phyloP scores from a whole-genome alignment of 2,888 invertebrate species.

The Lepidochrysops patricia region DNA sequence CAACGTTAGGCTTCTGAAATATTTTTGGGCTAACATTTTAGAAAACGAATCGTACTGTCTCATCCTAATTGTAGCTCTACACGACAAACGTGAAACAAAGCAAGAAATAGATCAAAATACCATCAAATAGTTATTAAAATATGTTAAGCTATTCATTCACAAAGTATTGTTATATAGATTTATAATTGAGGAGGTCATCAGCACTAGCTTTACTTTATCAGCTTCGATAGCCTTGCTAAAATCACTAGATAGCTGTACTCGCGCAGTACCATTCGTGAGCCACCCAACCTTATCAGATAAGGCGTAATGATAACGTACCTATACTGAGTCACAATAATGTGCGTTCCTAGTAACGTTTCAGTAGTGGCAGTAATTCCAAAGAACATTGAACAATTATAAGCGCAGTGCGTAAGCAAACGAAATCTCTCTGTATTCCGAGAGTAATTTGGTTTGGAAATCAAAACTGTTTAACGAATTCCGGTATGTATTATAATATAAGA shows the following conservation, averaged over 20 bases:
- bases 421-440: neutral
- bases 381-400: neutral
- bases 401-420: neutral
- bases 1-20: neutral
- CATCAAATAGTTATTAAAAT: no score
- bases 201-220: constrained; percentile 27
- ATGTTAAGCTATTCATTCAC: no score
- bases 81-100: neutral
- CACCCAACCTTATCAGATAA: constrained; percentile 56
- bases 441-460: neutral
- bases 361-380: neutral
- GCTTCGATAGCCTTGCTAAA: constrained; percentile 37
- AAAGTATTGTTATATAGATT: neutral
- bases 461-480: neutral
- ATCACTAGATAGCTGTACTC: constrained; percentile 31
- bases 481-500: neutral
- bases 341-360: constrained; percentile 1
- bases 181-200: constrained; percentile 22
- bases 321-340: constrained; percentile 46
- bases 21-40: neutral
- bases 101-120: neutral
- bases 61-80: neutral
- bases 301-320: constrained; percentile 51
- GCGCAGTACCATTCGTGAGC: constrained; percentile 26
- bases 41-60: neutral